Evolutionary conservation across 2,797 vertebrate species (phyloP).

Genomic region (Limnodromus scolopaceus): DNA sequence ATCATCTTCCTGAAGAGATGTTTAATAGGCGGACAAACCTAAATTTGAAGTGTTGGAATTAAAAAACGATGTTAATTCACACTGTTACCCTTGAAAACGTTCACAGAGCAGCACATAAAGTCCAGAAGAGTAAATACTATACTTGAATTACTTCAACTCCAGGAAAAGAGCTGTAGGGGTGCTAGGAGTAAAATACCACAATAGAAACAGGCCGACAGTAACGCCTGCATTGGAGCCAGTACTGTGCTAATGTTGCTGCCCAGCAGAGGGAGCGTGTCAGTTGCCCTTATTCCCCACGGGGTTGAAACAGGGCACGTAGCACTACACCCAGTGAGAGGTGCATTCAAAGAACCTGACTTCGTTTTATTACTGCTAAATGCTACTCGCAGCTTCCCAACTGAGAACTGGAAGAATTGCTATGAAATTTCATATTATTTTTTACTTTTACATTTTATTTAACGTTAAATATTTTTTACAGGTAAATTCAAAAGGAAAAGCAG

Average conservation of each 20-base stretch:
- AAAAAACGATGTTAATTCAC: background rate
- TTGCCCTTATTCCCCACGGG: fast-evolving
- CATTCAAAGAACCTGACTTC: background rate
- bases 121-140: background rate
- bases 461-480: background rate
- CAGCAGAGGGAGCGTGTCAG: background rate
- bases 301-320: background rate
- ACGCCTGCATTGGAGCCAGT: background rate
- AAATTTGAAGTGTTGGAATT: background rate
- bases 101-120: background rate
- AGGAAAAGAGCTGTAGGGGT: background rate
- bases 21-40: background rate
- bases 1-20: background rate
- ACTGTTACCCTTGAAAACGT: background rate
- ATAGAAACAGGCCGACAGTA: background rate
- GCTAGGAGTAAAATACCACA: background rate
- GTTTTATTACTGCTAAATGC: background rate
- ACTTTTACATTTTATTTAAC: background rate
- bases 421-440: background rate
- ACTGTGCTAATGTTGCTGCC: background rate
- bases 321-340: fast-evolving
- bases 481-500: background rate
- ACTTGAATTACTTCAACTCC: background rate
- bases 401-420: background rate
- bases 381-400: background rate